These are phyloP conservation scores for Scolopax mira DNA, from an alignment of 2,113 vertebrate genomes.

Conservation along the genomic window DNA sequence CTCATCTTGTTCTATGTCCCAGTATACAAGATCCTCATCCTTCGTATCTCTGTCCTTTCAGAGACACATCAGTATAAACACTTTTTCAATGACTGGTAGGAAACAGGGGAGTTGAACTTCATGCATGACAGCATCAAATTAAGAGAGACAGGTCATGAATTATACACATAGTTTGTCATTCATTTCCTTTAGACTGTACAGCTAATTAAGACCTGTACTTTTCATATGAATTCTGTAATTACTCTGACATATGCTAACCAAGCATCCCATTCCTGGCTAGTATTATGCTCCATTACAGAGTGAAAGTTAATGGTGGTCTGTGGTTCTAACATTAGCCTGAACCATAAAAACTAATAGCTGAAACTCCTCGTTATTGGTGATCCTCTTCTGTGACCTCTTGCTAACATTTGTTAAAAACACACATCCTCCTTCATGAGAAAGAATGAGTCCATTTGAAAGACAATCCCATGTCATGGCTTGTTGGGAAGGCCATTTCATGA, in stretches of 20 bases:
- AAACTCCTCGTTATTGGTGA: background rate
- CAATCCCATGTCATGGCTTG: background rate
- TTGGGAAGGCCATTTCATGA: background rate
- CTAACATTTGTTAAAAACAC: background rate
- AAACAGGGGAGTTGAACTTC: constrained; percentile 17
- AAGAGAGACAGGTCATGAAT: constrained; percentile 40
- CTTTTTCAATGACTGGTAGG: background rate
- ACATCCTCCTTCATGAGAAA: background rate
- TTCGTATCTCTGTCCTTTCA: background rate
- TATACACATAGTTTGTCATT: constrained; percentile 44
- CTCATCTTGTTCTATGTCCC: background rate
- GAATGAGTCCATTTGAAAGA: background rate
- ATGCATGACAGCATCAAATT: constrained; percentile 39
- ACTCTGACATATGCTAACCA: constrained; percentile 45
- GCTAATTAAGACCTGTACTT: constrained; percentile 49
- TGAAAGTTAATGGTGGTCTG: constrained; percentile 1
- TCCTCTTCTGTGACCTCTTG: background rate
- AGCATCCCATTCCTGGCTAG: background rate
- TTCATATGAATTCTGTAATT: constrained; percentile 33
- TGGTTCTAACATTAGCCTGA: background rate
- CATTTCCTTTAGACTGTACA: constrained; percentile 1
- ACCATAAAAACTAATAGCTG: background rate
- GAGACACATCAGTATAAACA: background rate
- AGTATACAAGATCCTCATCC: background rate
- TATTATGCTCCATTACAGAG: background rate